These are phyloP conservation scores for Myotis myotis DNA, from an alignment of 2,797 vertebrate genomes.

Conservation along the genomic window DNA sequence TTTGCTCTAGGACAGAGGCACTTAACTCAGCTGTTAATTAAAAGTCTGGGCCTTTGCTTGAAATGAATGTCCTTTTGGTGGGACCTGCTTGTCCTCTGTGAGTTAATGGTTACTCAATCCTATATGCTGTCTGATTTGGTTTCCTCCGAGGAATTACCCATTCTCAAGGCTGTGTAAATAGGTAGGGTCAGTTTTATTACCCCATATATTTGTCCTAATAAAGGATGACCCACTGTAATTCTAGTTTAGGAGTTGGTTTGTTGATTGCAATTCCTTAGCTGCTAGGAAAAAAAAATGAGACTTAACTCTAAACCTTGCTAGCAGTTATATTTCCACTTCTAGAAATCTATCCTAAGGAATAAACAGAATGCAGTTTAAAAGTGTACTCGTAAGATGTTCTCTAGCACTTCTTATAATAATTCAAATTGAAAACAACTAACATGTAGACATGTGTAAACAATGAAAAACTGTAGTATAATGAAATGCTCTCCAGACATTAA, in stretches of 20 bases:
- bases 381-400: constrained; percentile 7
- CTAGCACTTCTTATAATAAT: background rate
- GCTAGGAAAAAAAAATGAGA: background rate
- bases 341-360: background rate
- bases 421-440: background rate
- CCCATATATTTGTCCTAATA: background rate
- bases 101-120: background rate
- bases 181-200: background rate
- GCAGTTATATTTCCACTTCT: background rate
- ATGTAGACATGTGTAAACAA: background rate
- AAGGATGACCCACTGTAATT: background rate
- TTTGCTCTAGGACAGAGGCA: background rate
- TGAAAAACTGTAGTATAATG: background rate
- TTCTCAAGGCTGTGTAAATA: background rate
- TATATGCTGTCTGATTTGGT: background rate
- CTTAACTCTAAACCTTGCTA: background rate
- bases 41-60: background rate
- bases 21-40: background rate
- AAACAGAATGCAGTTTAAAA: constrained; percentile 1
- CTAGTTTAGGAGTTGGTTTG: constrained; percentile 28
- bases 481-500: background rate
- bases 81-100: background rate
- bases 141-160: background rate
- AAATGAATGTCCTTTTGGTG: background rate
- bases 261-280: constrained; percentile 28